Percentiles rank a stretch among this genome's conserved stretches.
Conservation (phyloP, 2,113 vertebrate genomes). For the Trogon melanurus region DNA sequence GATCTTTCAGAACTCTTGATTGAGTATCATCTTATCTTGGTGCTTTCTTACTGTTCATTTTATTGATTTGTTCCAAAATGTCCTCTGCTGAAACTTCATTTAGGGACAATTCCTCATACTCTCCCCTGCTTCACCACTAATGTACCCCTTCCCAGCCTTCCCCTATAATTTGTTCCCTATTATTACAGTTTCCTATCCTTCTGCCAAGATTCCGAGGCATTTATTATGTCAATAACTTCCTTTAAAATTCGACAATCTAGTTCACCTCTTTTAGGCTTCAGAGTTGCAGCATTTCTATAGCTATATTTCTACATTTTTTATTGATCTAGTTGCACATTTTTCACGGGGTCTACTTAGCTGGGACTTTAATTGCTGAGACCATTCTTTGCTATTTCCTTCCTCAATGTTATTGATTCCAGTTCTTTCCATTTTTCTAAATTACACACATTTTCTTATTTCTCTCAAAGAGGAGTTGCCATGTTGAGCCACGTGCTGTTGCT, state of each 20-base stretch:
- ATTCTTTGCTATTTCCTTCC: conserved; percentile 58
- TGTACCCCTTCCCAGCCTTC: conserved; percentile 38
- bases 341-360: conserved; percentile 31
- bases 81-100: conserved; percentile 67
- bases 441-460: background rate
- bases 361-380: conserved; percentile 48
- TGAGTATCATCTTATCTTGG: conserved; percentile 51
- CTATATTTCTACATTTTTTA: conserved; percentile 53
- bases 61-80: conserved; percentile 61
- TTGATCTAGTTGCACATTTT: conserved; percentile 45
- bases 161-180: conserved; percentile 46
- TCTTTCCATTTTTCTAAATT: conserved; percentile 9
- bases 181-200: conserved; percentile 34
- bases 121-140: conserved; percentile 45
- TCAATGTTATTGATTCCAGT: conserved; percentile 26
- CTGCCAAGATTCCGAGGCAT: conserved; percentile 62
- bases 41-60: conserved; percentile 47
- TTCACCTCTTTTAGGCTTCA: conserved; percentile 36
- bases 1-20: conserved; percentile 54
- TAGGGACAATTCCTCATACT: conserved; percentile 61
- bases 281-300: conserved; percentile 15
- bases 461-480: background rate
- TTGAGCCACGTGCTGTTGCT: conserved; percentile 1
- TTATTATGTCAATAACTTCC: conserved; percentile 59
- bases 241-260: conserved; percentile 22